Conservation (phyloP, 2,113 vertebrate genomes). For the Phaetusa simplex region DNA sequence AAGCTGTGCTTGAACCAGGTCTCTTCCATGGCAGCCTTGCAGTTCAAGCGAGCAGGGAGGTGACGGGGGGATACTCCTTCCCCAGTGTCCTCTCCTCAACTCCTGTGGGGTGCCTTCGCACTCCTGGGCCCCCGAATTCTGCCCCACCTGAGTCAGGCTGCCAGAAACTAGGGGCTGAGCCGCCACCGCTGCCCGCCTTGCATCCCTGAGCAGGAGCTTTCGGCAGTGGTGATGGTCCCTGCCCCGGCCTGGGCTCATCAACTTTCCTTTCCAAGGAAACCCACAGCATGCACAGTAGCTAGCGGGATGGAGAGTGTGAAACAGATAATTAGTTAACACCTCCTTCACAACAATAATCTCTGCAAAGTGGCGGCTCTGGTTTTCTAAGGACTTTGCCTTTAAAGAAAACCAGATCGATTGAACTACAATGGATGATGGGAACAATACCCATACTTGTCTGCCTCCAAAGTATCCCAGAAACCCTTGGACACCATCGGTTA, state of each 20-base stretch:
- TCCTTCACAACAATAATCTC: not conserved
- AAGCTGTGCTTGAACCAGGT: accelerated
- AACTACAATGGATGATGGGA: not conserved
- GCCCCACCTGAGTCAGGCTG: not conserved
- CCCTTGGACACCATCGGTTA: not conserved
- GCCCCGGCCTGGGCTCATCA: not conserved
- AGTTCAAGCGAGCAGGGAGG: not conserved
- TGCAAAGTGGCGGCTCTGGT: not conserved
- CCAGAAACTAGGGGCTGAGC: not conserved
- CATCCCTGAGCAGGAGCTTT: not conserved
- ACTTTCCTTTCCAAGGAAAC: not conserved
- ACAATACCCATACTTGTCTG: conserved; percentile 38
- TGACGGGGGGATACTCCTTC: not conserved
- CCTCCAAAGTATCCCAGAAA: conserved; percentile 28
- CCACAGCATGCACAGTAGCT: not conserved
- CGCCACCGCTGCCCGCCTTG: not conserved
- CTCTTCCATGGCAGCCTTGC: not conserved
- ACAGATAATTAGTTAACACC: not conserved
- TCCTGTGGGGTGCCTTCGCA: not conserved
- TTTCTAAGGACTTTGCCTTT: conserved; percentile 17
- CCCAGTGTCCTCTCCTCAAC: not conserved
- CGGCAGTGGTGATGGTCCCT: accelerated
- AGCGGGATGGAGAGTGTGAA: not conserved
- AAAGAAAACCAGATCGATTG: not conserved
- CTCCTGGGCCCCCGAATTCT: not conserved